Base-by-base conservation (phyloP, 2,113 vertebrate species). In the Xerus inauris region DNA sequence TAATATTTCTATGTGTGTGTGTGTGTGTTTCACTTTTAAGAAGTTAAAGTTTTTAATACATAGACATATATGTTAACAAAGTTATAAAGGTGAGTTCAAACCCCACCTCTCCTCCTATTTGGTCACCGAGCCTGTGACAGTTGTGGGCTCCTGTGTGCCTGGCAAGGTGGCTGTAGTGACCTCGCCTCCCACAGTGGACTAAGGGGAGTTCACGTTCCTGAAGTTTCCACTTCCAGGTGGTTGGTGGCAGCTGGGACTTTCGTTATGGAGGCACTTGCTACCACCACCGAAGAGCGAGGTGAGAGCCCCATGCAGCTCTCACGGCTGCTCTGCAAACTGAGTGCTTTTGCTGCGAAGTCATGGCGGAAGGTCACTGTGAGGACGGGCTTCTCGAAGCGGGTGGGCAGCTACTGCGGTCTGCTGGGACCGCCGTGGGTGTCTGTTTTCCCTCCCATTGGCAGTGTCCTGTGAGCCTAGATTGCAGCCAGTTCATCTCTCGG, bases 341-440 rank as follows among this genome's bases (percentile, higher is more conserved):
- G 51, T 17, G 20, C 67, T 38, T 38, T 5, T 28, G 42, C 1
- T 83, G 90, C 38, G 8, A 24, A 16, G 14, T 6, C 19, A 12
- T 14, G 8, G 3, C 1, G 49, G n/a, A 40, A 2, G 73, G 22
- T n/a, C 64, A 7, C 10, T n/a, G n/a, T 0, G 0, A 20, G 8
- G 8, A 3, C 13, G 1, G 11, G 8, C 19, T 40, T 71, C 42
- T 0, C 0, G 4, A 5, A 5, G 2, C 8, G 16, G 38, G 1
- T 8, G 19, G 42, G n/a, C 51, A 28, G 12, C 30, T 4, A 0
- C 51, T 76, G n/a, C 10, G 26, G 35, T 22, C 24, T 54, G 40
- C 24, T 49, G 26, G 19, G 20, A 9, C 16, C 3, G 42, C 51
- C 28, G 0, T 0, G 12, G 22, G 7, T 13, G 8, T 26, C 8